phyloP scores from a whole-genome alignment of 2,888 invertebrate species.

The Drosophila borealis region DNA sequence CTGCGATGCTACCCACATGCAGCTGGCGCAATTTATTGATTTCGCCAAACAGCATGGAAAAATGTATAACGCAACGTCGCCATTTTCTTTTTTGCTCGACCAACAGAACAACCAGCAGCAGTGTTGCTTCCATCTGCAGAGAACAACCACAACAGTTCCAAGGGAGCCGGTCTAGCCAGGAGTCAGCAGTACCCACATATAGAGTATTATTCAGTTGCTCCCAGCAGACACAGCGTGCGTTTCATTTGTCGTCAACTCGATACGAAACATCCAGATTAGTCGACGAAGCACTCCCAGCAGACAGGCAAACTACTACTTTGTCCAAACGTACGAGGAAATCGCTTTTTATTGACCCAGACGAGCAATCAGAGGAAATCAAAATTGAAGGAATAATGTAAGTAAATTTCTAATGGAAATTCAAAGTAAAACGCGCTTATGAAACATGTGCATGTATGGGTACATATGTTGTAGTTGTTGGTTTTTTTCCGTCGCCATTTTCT shows the following conservation, averaged over 20 bases:
- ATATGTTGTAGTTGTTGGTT: conserved; percentile 43
- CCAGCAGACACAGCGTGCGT: conserved; percentile 61
- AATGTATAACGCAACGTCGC: conserved; percentile 80
- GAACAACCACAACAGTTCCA: conserved; percentile 74
- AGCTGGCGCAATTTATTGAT: conserved; percentile 81
- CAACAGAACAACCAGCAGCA: conserved; percentile 78
- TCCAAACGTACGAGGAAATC: conserved; percentile 57
- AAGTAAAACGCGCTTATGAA: conserved; percentile 12
- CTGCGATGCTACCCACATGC: conserved; percentile 51
- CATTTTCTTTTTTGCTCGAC: conserved; percentile 84
- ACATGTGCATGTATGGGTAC: conserved; percentile 13
- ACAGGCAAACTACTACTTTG: conserved; percentile 58
- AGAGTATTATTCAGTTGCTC: conserved; percentile 42
- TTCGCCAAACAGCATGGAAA: conserved; percentile 72
- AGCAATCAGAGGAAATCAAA: conserved; percentile 71
- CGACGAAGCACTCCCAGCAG: conserved; percentile 54
- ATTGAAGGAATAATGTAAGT: conserved; percentile 83
- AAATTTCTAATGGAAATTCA: conserved; percentile 10
- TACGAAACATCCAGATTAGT: conserved; percentile 58
- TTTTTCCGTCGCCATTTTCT: conserved; percentile 77
- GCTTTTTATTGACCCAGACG: conserved; percentile 73
- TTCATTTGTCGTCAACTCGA: conserved; percentile 57
- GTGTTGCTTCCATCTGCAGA: conserved; percentile 74
- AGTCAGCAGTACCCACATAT: conserved; percentile 41
- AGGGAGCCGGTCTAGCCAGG: conserved; percentile 60